Evolutionary conservation across 2,113 vertebrate species (phyloP), one percentile per base, ranked within the genome.

Genomic region (Sphyrna mokarran): DNA sequence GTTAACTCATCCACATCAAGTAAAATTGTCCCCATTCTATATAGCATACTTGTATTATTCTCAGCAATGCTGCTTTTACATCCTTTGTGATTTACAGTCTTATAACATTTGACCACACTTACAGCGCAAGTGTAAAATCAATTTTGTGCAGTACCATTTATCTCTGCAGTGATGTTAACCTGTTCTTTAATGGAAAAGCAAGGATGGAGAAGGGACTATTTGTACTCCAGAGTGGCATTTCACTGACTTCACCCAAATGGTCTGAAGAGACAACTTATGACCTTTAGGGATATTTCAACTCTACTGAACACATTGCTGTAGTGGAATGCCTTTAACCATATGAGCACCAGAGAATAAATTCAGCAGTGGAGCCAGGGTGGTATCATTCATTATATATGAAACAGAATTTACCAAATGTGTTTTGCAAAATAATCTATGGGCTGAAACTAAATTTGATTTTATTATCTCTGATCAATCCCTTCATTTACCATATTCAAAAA

Each of bases 71-170:
- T 96, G 96, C 86, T 96, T 95, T 33, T 96, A 96, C 96, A 96
- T 96, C 85, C 3, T 97, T 89, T 97, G 97, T 97, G 96, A 97
- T 96, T 96, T 96, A 96, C 96, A 97, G 96, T 96, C 96, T 96
- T 97, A 96, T 97, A 97, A 97, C 97, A 96, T 97, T 98, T 98
- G 97, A 97, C 97, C 97, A 97, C 97, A 97, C 96, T 98, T 97
- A 97, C 70, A 96, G 96, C 96, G 96, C 97, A 97, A 98, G 97
- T 97, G 96, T 97, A 97, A 97, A 98, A 98, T 98, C 97, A 97
- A 97, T 98, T 98, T 97, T 97, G 97, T 97, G 96, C 96, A 96
- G 96, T 97, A 96, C 96, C 97, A 97, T 98, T 98, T 98, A 97
- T 97, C 97, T 98, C 96, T 1, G 96, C 95, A 96, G 97, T 97